Conservation (phyloP, 2,888 invertebrate species). For the Acrobasis repandana region DNA sequence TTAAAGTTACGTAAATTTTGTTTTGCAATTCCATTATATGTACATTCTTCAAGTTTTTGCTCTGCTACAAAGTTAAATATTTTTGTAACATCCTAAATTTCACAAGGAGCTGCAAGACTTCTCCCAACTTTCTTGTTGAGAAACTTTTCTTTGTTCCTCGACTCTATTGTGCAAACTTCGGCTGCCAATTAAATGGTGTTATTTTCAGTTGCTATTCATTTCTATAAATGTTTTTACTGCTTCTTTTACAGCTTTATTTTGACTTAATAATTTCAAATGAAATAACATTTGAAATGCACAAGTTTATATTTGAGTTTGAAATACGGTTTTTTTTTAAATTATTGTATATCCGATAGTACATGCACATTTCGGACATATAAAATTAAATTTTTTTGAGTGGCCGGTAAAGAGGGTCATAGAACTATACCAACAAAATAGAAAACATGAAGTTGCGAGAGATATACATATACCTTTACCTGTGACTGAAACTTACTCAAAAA, state of each 20-base stretch:
- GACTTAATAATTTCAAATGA: background rate
- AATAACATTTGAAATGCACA: too few species aligned
- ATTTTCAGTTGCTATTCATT: conserved; percentile 25
- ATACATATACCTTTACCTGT: too few species aligned
- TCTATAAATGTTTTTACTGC: background rate
- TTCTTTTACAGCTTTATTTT: background rate
- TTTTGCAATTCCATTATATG: conserved; percentile 28
- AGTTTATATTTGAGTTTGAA: too few species aligned
- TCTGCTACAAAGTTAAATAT: conserved; percentile 32
- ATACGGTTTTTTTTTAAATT: too few species aligned
- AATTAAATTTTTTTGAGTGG: too few species aligned
- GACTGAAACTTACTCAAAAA: too few species aligned
- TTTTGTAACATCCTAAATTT: conserved; percentile 39
- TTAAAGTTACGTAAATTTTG: conserved; percentile 18
- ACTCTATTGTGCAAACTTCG: conserved; percentile 35
- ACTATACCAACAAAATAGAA: too few species aligned
- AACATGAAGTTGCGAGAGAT: background rate
- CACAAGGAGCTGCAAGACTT: conserved; percentile 36
- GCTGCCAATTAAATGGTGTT: conserved; percentile 28
- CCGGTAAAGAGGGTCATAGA: too few species aligned
- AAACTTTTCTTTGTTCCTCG: conserved; percentile 39
- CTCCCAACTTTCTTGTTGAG: conserved; percentile 37
- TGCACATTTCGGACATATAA: too few species aligned
- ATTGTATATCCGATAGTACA: too few species aligned
- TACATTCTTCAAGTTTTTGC: conserved; percentile 29